Conservation (phyloP, 2,888 invertebrate species). For the Didymodactylos carnosus region DNA sequence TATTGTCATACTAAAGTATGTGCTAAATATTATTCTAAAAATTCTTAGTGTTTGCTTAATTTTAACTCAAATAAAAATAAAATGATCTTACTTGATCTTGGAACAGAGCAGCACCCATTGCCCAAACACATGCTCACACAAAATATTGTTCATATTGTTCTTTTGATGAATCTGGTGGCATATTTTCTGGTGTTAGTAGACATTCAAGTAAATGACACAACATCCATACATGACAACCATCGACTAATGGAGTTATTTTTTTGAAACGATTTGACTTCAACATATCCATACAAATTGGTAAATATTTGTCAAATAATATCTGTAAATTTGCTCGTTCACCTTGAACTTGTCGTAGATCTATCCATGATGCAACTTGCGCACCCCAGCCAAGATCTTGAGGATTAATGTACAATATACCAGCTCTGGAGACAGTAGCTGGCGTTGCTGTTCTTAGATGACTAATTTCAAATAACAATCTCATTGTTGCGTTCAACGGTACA, state of each 20-base stretch:
- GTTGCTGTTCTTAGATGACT: constrained; percentile 81
- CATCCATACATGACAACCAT: constrained; percentile 74
- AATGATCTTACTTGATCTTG: constrained; percentile 59
- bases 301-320: constrained; percentile 82
- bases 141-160: constrained; percentile 87
- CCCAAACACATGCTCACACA: constrained; percentile 86
- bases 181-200: constrained; percentile 59
- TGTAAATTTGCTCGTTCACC: constrained; percentile 55
- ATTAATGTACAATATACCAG: constrained; percentile 84
- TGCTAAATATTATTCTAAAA: no score
- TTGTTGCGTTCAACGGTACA: constrained; percentile 71
- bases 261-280: constrained; percentile 61
- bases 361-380: constrained; percentile 47
- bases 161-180: constrained; percentile 68
- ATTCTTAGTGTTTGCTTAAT: no score
- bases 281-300: constrained; percentile 69
- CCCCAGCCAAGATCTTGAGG: constrained; percentile 81
- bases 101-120: constrained; percentile 88
- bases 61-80: no score
- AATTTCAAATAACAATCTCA: constrained; percentile 85
- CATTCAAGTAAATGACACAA: constrained; percentile 69
- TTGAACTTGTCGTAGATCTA: constrained; percentile 39
- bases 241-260: constrained; percentile 79
- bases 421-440: constrained; percentile 84
- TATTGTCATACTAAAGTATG: no score